phyloP scores from a whole-genome alignment of 2,797 vertebrate genomes.

The Enteromius treurensis region DNA sequence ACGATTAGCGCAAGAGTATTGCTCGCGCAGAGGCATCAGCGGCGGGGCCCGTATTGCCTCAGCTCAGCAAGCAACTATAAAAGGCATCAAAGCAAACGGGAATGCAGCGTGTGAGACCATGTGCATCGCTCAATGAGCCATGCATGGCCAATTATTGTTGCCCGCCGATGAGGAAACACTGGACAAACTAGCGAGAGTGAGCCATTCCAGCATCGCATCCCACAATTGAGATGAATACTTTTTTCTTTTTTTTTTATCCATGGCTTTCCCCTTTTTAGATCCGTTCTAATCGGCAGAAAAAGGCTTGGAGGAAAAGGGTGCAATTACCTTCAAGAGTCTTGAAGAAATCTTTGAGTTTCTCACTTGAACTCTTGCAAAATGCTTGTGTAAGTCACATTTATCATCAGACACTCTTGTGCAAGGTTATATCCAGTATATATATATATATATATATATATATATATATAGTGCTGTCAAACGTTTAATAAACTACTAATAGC shows the following conservation, averaged over 20 bases:
- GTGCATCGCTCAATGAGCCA: constrained; percentile 75
- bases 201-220: constrained; percentile 30
- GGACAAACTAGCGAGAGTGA: constrained; percentile 48
- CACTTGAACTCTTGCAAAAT: constrained; percentile 13
- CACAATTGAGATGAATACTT: constrained; percentile 49
- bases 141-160: constrained; percentile 73
- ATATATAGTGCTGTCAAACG: too few relatives aligned
- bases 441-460: too few relatives aligned
- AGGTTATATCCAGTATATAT: neutral
- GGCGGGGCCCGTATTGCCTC: constrained; percentile 65
- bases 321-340: constrained; percentile 44
- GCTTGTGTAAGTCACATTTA: neutral
- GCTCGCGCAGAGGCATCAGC: constrained; percentile 67
- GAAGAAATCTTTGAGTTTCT: constrained; percentile 8
- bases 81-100: constrained; percentile 69
- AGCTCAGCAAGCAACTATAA: constrained; percentile 67
- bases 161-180: constrained; percentile 61
- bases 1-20: constrained; percentile 60
- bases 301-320: constrained; percentile 29
- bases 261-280: constrained; percentile 23
- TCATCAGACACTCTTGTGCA: neutral
- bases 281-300: constrained; percentile 36
- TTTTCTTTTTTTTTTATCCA: constrained; percentile 27
- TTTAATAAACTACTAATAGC: neutral
- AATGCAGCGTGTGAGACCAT: constrained; percentile 66